phyloP scores from a whole-genome alignment of 1,140 invertebrate species.

The Limonius californicus region DNA sequence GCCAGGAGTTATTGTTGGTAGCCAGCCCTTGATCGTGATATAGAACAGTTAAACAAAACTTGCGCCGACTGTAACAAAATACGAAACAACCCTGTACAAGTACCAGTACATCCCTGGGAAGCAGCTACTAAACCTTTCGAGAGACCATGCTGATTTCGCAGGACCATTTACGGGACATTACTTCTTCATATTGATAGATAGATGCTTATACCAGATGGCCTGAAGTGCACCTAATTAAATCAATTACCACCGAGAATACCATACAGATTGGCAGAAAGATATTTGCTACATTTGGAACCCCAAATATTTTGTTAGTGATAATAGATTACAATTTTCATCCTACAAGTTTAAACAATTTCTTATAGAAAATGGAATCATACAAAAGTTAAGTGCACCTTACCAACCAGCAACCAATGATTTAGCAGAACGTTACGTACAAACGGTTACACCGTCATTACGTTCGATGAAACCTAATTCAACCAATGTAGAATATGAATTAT shows the following conservation, averaged over 20 bases:
- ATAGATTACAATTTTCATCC: conserved; percentile 23
- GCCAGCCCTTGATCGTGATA: conserved; percentile 35
- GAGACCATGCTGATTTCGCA: conserved; percentile 37
- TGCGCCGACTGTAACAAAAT: conserved; percentile 18
- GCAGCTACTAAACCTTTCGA: conserved; percentile 33
- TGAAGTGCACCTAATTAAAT: conserved; percentile 18
- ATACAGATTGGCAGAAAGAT: not conserved
- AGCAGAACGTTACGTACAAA: conserved; percentile 23
- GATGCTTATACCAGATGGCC: conserved; percentile 23
- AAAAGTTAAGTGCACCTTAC: conserved; percentile 16
- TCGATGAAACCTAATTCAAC: too few species aligned
- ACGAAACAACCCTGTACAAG: conserved; percentile 24
- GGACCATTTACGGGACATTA: conserved; percentile 35
- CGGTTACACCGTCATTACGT: conserved; percentile 11
- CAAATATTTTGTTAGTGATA: conserved; percentile 19
- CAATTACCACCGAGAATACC: conserved; percentile 23
- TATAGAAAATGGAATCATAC: conserved; percentile 3
- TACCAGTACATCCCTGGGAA: conserved; percentile 33
- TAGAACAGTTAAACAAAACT: conserved; percentile 32
- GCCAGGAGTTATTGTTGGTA: conserved; percentile 29
- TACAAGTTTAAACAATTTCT: conserved; percentile 27
- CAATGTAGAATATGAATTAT: too few species aligned
- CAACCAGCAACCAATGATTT: conserved; percentile 19
- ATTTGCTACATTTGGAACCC: too few species aligned
- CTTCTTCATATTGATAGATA: conserved; percentile 37